Conservation (phyloP, 1,140 invertebrate species). For the silkworm (Bombyx mori) region DNA sequence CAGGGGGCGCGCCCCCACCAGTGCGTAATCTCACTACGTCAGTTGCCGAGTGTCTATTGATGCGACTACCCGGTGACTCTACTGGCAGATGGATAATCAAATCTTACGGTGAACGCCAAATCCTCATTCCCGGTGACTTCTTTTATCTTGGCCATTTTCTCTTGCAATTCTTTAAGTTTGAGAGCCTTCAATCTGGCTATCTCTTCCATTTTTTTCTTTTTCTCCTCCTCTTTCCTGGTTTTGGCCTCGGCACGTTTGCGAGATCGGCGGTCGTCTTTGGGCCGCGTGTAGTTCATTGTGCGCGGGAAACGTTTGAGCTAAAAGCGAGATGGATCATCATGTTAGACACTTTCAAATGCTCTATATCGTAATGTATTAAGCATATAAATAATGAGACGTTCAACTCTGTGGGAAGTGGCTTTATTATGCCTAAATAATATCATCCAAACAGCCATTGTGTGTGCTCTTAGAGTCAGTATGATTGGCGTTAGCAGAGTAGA, state of each 20-base stretch:
- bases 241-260: slow-evolving; percentile 83
- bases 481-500: too few relatives aligned
- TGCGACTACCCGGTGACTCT: too few relatives aligned
- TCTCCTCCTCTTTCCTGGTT: slow-evolving; percentile 86
- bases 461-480: too few relatives aligned
- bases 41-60: too few relatives aligned
- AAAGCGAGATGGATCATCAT: slow-evolving; percentile 9
- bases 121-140: slow-evolving; percentile 88
- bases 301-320: slow-evolving; percentile 92
- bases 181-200: slow-evolving; percentile 88
- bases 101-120: slow-evolving; percentile 73
- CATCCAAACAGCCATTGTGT: too few relatives aligned
- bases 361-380: neutral
- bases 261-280: slow-evolving; percentile 84
- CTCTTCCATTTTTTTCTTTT: slow-evolving; percentile 87
- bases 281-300: slow-evolving; percentile 87
- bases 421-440: too few relatives aligned
- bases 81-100: too few relatives aligned
- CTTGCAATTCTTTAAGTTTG: slow-evolving; percentile 91
- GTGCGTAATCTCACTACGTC: too few relatives aligned
- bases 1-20: too few relatives aligned
- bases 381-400: too few relatives aligned
- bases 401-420: too few relatives aligned
- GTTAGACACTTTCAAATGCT: too few relatives aligned
- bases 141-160: slow-evolving; percentile 90